phyloP scores from a whole-genome alignment of 2,113 vertebrate species.

The Laticauda laticaudata region DNA sequence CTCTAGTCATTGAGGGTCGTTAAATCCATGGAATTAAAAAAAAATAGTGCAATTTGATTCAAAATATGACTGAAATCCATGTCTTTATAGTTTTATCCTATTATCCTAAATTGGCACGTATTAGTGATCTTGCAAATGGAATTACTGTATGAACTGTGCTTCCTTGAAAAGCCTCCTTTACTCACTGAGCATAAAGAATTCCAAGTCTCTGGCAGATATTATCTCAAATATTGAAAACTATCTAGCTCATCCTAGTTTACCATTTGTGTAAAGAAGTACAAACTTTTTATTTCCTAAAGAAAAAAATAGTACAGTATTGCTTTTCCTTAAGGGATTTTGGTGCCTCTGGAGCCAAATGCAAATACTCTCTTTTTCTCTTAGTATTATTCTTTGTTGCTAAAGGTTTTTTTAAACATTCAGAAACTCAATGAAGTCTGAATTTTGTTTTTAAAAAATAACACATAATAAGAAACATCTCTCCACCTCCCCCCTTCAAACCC shows the following conservation, averaged over 20 bases:
- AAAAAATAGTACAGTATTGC: conserved; percentile 31
- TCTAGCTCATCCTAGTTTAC: not conserved
- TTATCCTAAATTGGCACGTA: not conserved
- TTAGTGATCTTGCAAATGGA: not conserved
- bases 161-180: not conserved
- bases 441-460: not conserved
- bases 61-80: not conserved
- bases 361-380: conserved; percentile 23
- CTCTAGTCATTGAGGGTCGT: not conserved
- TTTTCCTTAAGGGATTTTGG: conserved; percentile 45
- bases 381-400: conserved; percentile 37
- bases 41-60: not conserved
- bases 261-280: conserved; percentile 24
- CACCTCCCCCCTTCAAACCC: not conserved
- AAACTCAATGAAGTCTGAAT: not conserved
- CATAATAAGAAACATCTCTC: not conserved
- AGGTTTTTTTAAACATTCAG: not conserved
- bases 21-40: not conserved
- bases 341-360: conserved; percentile 50
- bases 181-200: not conserved
- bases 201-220: not conserved
- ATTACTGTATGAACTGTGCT: not conserved
- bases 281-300: conserved; percentile 29
- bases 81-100: not conserved
- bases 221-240: not conserved